Evolutionary conservation across 2,113 vertebrate genomes (phyloP).

Genomic region (Aythya baeri): DNA sequence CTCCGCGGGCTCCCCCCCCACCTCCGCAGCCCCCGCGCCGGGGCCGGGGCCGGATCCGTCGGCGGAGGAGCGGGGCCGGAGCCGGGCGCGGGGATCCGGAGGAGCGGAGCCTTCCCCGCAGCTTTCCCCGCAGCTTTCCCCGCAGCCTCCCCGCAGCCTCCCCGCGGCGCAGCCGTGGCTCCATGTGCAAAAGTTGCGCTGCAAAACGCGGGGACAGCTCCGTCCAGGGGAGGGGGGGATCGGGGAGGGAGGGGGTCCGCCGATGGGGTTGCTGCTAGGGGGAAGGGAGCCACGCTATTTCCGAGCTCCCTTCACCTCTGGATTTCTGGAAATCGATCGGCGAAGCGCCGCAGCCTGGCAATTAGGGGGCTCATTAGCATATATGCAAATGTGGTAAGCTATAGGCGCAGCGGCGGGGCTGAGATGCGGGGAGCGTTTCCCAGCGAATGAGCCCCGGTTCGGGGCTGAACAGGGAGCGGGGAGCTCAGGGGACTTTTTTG

Average conservation of each 20-base stretch:
- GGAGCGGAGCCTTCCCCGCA: conserved; percentile 46
- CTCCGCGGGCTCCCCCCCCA: neutral
- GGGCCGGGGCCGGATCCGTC: neutral
- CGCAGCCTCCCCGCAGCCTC: conserved; percentile 36
- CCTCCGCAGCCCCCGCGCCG: neutral
- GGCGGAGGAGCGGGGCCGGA: neutral
- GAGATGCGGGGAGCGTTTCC: conserved; percentile 17
- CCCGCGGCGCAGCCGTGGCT: too few species aligned
- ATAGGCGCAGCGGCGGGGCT: conserved; percentile 50
- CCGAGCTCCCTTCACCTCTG: conserved; percentile 57
- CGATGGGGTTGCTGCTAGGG: neutral
- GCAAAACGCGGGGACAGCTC: conserved; percentile 16
- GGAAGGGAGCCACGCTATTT: neutral
- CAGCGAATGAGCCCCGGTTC: neutral
- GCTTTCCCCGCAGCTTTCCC: conserved; percentile 25
- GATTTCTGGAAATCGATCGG: conserved; percentile 68
- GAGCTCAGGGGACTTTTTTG: too few species aligned
- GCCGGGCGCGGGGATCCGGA: too few species aligned
- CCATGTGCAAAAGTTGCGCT: conserved; percentile 54
- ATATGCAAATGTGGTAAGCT: conserved; percentile 88
- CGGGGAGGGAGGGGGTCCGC: neutral
- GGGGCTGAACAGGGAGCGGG: too few species aligned
- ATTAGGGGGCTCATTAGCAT: conserved; percentile 92
- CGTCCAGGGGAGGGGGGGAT: neutral
- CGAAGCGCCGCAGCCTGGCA: conserved; percentile 74